Evolutionary conservation across 2,113 vertebrate genomes (phyloP), one percentile per base, ranked within the genome.

Genomic region (Chrysemys picta): DNA sequence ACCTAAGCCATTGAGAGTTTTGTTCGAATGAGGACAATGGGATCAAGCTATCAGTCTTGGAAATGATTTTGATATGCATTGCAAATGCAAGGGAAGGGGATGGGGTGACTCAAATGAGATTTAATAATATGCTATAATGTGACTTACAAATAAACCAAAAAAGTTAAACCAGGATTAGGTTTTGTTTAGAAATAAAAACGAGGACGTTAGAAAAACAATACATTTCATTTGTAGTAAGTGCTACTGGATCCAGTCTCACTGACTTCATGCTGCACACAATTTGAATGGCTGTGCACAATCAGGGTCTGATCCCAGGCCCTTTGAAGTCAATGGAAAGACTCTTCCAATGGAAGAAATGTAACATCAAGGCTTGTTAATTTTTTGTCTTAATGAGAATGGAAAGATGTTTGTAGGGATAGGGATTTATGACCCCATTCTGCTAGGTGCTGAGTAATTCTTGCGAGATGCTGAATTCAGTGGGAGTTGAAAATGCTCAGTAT

Each of bases 381-480:
- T 72, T 27, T 25, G 4, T 42, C 75, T 78, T 27, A 78, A 27
- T 78, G 75, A 78, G 75, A 78, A 47, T 78, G 42, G 42, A 78
- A 29, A 72, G n/a, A 72, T 72, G 65, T 72, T 38, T 72, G 65
- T 19, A 72, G 65, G n/a, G n/a, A n/a, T 25, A 47, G 22, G 75
- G 75, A 27, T 47, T 47, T 27, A 29, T 78, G 42, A 45, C 75
- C 7, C 19, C 3, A 22, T 72, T 38, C 42, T 78, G 75, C 42
- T 16, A 78, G 25, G 42, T 45, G 52, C 50, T 38, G 0, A 1
- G 69, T 59, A 8, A 27, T 81, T 84, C 49, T 10, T 3, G 0
- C 10, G 13, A 57, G 1, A 3, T 0, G 6, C 27, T 0, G 0
- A 38, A 31, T 38, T 62, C n/a, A n/a, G 57, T 0, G 16, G 11